Evolutionary conservation across 2,797 vertebrate species (phyloP).

Genomic region (Xiphophorus birchmanni): DNA sequence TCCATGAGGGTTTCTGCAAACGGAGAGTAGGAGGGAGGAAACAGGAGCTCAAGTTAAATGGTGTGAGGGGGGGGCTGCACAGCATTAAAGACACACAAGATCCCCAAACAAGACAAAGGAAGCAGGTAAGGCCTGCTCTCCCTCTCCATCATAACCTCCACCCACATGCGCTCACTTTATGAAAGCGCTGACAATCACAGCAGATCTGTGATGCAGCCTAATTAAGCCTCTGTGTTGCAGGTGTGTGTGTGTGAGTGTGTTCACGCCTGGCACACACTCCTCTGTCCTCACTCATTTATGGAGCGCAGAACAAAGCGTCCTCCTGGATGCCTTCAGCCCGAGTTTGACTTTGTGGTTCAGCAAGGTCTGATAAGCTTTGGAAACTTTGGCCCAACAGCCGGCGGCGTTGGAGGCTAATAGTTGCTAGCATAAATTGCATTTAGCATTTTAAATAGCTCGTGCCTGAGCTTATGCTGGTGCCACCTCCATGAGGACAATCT

Average conservation of each 20-base stretch:
- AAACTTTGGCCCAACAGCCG: conserved; percentile 7
- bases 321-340: conserved; percentile 38
- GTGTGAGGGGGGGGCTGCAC: conserved; percentile 21
- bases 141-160: conserved; percentile 45
- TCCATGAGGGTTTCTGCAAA: conserved; percentile 97
- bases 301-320: conserved; percentile 52
- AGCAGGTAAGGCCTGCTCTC: conserved; percentile 52
- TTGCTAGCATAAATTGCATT: too few species aligned
- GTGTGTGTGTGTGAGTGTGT: conserved; percentile 9
- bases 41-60: conserved; percentile 49
- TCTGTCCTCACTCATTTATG: conserved; percentile 60
- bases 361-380: conserved; percentile 30
- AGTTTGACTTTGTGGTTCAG: conserved; percentile 5
- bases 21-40: conserved; percentile 61
- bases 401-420: too few species aligned
- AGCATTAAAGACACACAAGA: conserved; percentile 43
- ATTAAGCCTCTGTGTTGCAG: conserved; percentile 51
- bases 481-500: too few species aligned
- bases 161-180: conserved; percentile 41
- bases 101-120: conserved; percentile 24
- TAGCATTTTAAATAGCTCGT: too few species aligned
- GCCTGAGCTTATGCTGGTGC: too few species aligned
- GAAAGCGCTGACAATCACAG: conserved; percentile 59
- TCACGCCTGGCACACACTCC: conserved; percentile 34
- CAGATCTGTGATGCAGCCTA: conserved; percentile 55